phyloP scores from a whole-genome alignment of 2,113 vertebrate genomes.

The Pitta sordida region DNA sequence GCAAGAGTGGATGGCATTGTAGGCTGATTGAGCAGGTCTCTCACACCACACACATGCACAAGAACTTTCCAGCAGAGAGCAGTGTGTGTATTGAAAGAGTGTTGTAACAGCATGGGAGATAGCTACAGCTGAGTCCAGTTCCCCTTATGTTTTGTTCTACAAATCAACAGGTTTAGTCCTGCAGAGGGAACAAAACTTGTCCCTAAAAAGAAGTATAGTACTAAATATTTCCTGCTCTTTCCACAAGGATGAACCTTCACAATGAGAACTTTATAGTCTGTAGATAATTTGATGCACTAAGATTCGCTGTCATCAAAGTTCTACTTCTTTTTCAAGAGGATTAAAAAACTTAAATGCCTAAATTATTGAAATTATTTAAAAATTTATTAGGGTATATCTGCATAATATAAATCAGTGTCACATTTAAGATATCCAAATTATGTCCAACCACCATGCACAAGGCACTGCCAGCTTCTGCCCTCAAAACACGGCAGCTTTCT shows the following conservation, averaged over 20 bases:
- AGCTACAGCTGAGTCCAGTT: neutral
- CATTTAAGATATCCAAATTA: neutral
- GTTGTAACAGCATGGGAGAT: neutral
- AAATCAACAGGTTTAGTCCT: neutral
- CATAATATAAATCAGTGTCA: neutral
- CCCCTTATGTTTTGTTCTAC: neutral
- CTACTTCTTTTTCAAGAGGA: neutral
- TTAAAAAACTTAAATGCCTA: neutral
- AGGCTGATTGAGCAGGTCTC: neutral
- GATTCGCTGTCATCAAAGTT: neutral
- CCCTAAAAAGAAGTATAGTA: neutral
- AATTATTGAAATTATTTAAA: neutral
- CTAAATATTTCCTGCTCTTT: neutral
- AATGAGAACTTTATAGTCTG: neutral
- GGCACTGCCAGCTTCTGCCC: neutral
- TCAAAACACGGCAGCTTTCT: neutral
- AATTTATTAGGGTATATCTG: neutral
- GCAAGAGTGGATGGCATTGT: neutral
- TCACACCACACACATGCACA: fast-evolving
- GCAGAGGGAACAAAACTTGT: neutral
- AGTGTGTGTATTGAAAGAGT: neutral
- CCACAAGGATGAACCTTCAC: neutral
- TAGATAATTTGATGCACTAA: neutral
- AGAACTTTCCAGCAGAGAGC: constrained; percentile 58
- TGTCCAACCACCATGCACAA: neutral